phyloP scores from a whole-genome alignment of 2,888 invertebrate species.

The Philereme transversata region DNA sequence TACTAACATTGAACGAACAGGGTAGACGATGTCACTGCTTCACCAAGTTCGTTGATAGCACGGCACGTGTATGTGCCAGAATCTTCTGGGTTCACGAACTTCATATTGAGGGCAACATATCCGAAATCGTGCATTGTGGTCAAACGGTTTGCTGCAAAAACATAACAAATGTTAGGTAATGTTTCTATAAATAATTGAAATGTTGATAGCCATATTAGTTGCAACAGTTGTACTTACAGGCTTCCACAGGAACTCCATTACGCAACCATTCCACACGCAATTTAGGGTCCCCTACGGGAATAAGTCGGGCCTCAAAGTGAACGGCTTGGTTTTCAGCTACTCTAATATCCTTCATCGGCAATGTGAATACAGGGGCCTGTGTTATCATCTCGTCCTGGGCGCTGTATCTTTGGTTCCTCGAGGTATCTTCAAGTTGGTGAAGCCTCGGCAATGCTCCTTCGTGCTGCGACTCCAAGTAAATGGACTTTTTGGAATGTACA shows the following conservation, averaged over 20 bases:
- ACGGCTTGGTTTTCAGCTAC: slow-evolving; percentile 96
- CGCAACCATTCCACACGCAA: slow-evolving; percentile 97
- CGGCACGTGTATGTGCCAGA: slow-evolving; percentile 98
- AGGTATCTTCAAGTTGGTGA: slow-evolving; percentile 91
- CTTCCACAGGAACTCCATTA: slow-evolving; percentile 95
- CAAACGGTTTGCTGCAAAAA: slow-evolving; percentile 89
- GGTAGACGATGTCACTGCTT: slow-evolving; percentile 97
- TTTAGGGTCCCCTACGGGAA: slow-evolving; percentile 96
- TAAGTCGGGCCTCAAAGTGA: slow-evolving; percentile 96
- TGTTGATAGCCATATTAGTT: slow-evolving; percentile 5
- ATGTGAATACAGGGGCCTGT: slow-evolving; percentile 96
- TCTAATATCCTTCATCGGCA: slow-evolving; percentile 93
- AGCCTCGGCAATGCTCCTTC: slow-evolving; percentile 92
- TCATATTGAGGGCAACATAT: slow-evolving; percentile 97
- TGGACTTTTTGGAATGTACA: slow-evolving; percentile 93
- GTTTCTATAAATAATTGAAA: background rate
- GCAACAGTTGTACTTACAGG: slow-evolving; percentile 86
- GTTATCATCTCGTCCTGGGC: slow-evolving; percentile 91
- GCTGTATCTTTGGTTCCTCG: slow-evolving; percentile 89
- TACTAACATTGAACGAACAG: slow-evolving; percentile 93
- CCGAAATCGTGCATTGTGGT: slow-evolving; percentile 99
- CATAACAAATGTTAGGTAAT: slow-evolving; percentile 4
- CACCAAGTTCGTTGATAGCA: slow-evolving; percentile 95
- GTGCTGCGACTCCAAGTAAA: slow-evolving; percentile 94
- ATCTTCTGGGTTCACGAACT: slow-evolving; percentile 97